These are phyloP conservation scores for Perccottus glenii DNA, from an alignment of 2,113 vertebrate species.

Conservation along the genomic window DNA sequence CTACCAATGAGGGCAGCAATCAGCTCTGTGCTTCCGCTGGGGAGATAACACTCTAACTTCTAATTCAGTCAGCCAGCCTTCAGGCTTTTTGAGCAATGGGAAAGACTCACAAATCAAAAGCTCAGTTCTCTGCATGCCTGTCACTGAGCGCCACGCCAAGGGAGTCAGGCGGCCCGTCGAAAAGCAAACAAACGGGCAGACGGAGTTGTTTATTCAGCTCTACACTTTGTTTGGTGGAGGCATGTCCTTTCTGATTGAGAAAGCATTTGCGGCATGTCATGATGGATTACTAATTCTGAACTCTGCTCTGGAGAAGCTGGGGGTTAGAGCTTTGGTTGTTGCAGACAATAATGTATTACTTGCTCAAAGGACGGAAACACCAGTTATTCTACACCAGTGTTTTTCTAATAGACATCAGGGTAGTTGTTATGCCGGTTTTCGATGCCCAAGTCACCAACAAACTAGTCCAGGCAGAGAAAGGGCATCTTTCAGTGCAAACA, in stretches of 20 bases:
- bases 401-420: background rate
- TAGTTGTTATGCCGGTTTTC: background rate
- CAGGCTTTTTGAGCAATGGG: slow-evolving; percentile 58
- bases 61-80: slow-evolving; percentile 75
- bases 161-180: slow-evolving; percentile 37
- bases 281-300: slow-evolving; percentile 51
- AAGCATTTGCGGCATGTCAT: slow-evolving; percentile 41
- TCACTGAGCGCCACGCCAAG: slow-evolving; percentile 41
- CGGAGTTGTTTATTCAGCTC: slow-evolving; percentile 58
- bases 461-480: background rate
- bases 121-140: slow-evolving; percentile 57
- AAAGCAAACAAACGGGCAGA: slow-evolving; percentile 59
- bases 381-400: background rate
- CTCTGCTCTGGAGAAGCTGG: slow-evolving; percentile 20
- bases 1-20: slow-evolving; percentile 77
- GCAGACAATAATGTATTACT: background rate
- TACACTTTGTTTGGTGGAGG: slow-evolving; percentile 53
- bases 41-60: slow-evolving; percentile 75
- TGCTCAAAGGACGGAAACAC: slow-evolving; percentile 4
- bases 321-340: slow-evolving; percentile 6
- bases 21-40: slow-evolving; percentile 57
- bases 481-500: no score
- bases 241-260: slow-evolving; percentile 55
- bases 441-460: background rate
- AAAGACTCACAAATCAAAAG: slow-evolving; percentile 68